phyloP scores from a whole-genome alignment of 2,113 vertebrate species.

The Azemiops feae region DNA sequence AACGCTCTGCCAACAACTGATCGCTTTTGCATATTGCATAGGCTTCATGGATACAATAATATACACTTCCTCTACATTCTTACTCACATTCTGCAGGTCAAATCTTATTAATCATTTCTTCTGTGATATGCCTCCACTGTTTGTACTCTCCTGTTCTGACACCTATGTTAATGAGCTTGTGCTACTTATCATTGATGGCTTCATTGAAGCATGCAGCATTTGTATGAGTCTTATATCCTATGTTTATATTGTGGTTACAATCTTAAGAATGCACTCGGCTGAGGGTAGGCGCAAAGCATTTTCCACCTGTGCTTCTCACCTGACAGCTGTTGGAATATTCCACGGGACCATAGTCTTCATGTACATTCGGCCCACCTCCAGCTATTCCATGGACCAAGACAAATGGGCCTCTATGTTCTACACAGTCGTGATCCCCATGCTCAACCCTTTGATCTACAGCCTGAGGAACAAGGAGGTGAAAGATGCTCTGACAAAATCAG shows the following conservation, averaged over 20 bases:
- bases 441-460: slow-evolving; percentile 41
- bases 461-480: slow-evolving; percentile 51
- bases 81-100: slow-evolving; percentile 56
- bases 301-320: slow-evolving; percentile 54
- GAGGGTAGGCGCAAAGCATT: slow-evolving; percentile 52
- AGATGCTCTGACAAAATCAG: slow-evolving; percentile 18
- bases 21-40: slow-evolving; percentile 19
- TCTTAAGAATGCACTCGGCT: slow-evolving; percentile 41
- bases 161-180: slow-evolving; percentile 51
- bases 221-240: slow-evolving; percentile 38
- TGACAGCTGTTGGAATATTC: slow-evolving; percentile 35
- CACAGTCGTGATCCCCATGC: slow-evolving; percentile 46
- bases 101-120: slow-evolving; percentile 60
- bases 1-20: background rate
- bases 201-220: slow-evolving; percentile 44
- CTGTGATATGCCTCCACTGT: slow-evolving; percentile 53
- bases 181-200: slow-evolving; percentile 41
- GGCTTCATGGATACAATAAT: slow-evolving; percentile 44
- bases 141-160: slow-evolving; percentile 59
- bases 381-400: background rate
- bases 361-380: slow-evolving; percentile 34
- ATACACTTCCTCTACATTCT: slow-evolving; percentile 44
- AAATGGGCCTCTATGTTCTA: slow-evolving; percentile 36
- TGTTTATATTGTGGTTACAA: slow-evolving; percentile 39
- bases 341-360: slow-evolving; percentile 45